phyloP scores from a whole-genome alignment of 2,113 vertebrate genomes.

The Bubo scandiacus region DNA sequence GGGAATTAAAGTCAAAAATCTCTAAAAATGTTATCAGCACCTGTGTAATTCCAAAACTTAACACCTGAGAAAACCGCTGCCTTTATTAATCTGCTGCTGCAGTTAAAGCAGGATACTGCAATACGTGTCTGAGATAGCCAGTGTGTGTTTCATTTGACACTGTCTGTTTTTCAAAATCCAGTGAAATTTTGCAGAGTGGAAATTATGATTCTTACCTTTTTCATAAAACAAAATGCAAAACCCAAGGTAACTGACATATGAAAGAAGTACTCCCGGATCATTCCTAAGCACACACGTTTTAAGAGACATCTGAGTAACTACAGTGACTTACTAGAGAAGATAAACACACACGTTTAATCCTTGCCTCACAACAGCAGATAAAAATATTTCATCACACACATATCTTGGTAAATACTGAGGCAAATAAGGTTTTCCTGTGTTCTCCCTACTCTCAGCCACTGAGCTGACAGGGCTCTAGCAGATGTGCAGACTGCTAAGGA shows the following conservation, averaged over 20 bases:
- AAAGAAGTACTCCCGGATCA: not conserved
- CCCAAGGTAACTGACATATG: not conserved
- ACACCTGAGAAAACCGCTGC: not conserved
- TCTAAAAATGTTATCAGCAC: not conserved
- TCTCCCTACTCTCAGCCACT: not conserved
- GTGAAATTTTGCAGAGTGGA: not conserved
- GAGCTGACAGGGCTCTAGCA: not conserved
- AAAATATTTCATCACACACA: not conserved
- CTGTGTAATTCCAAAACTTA: not conserved
- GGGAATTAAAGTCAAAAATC: not conserved
- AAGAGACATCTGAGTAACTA: not conserved
- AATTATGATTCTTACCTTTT: not conserved
- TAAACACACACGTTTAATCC: not conserved
- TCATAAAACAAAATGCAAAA: not conserved
- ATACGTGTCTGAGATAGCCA: not conserved
- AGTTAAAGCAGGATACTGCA: not conserved
- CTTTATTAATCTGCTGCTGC: not conserved
- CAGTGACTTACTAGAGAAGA: not conserved
- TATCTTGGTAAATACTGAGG: not conserved
- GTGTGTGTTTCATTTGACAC: fast-evolving
- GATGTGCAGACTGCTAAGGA: not conserved
- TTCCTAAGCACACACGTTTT: not conserved
- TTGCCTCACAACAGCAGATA: not conserved
- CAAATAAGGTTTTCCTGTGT: not conserved
- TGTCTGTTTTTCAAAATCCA: not conserved